Evolutionary conservation across 2,113 vertebrate species (phyloP).

Genomic region (Dissostichus mawsoni): DNA sequence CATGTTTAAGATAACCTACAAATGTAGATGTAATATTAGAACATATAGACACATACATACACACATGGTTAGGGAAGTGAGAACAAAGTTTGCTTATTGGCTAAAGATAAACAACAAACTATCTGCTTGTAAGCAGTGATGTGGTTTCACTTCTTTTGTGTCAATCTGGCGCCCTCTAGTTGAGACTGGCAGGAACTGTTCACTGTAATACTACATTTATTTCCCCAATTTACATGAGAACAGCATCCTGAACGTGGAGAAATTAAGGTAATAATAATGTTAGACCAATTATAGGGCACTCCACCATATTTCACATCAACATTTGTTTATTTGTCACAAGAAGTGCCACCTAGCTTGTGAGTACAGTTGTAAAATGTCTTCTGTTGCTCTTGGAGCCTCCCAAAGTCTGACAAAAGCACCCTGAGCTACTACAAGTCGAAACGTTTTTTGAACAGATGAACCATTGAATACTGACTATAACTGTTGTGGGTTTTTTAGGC

Average conservation of each 20-base stretch:
- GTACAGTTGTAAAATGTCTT: neutral
- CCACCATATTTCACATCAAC: neutral
- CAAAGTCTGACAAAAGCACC: neutral
- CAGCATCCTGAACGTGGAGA: neutral
- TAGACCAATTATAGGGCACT: neutral
- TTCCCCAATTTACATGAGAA: neutral
- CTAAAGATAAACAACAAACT: conserved; percentile 21
- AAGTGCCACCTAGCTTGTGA: neutral
- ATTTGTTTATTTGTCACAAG: neutral
- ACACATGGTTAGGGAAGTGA: neutral
- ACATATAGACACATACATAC: neutral
- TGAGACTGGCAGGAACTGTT: neutral
- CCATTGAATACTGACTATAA: too few relatives aligned
- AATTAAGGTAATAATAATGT: neutral
- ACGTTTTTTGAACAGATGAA: too few relatives aligned
- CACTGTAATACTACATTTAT: neutral
- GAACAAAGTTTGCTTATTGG: conserved; percentile 14
- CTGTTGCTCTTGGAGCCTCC: neutral
- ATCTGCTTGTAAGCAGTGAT: conserved; percentile 1
- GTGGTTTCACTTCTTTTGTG: conserved; percentile 31
- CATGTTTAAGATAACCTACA: conserved; percentile 32
- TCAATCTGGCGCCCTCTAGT: conserved; percentile 52
- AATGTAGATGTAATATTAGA: neutral
- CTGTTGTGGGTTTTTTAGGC: too few relatives aligned
- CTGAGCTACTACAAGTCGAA: neutral